Base-by-base conservation (phyloP, 2,888 invertebrate genomes). In the Drosophila kokeensis region DNA sequence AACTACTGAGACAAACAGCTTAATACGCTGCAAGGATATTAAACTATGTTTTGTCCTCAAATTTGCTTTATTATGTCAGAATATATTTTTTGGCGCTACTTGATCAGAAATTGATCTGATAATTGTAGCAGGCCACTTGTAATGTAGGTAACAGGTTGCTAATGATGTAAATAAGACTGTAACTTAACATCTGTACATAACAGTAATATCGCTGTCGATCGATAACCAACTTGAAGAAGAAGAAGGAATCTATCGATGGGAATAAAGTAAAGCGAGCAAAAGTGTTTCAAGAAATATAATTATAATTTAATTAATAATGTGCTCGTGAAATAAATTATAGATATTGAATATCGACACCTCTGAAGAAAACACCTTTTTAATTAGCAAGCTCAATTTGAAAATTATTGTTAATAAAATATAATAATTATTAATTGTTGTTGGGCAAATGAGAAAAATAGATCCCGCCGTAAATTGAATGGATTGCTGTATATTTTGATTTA, bases 391-490 rank as follows among this genome's bases (percentile, higher is more conserved):
- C 3, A 49, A 29, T 0, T 5, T 42, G 1, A 0, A 10, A 45
- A 30, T 27, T 1, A 21, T 4, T 52, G 5, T 48, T 48, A n/a
- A n/a, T n/a, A n/a, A n/a, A n/a, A n/a, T n/a, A n/a, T n/a, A n/a
- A n/a, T n/a, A n/a, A n/a, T n/a, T n/a, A n/a, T n/a, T n/a, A n/a
- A 27, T 18, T 15, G 18, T 18, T 4, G 10, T 21, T 24, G 5
- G 36, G 18, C 42, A 57, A 8, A 81, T 81, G 5, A 55, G 48
- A 13, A 80, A 81, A 11, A 81, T 61, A 2, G 45, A 21, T 4
- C 79, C 79, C 0, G 78, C 74, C 0, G 48, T 71, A 29, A 78
- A 80, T 0, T 11, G 50, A 24, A 81, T 74, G 5, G 71, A 69
- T 18, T 69, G 21, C 18, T 81, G 82, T 0, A 53, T 57, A 10